phyloP scores from a whole-genome alignment of 2,797 vertebrate species.

The Botia almorhae region DNA sequence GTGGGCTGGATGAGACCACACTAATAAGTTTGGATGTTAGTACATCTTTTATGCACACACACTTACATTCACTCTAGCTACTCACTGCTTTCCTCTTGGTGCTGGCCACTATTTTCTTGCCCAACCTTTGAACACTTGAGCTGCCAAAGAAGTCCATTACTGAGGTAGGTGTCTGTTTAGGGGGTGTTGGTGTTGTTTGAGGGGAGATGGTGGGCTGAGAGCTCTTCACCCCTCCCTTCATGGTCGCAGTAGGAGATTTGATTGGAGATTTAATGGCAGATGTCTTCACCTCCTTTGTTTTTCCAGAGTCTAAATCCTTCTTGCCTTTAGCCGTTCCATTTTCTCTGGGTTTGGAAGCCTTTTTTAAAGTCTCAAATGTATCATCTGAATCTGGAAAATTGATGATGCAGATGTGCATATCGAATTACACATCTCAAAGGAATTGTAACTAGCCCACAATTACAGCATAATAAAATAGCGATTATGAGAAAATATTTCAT shows the following conservation, averaged over 20 bases:
- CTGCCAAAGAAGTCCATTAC: conserved; percentile 89
- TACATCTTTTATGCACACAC: not conserved
- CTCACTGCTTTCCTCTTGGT: conserved; percentile 89
- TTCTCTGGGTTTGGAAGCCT: conserved; percentile 78
- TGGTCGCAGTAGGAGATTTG: conserved; percentile 67
- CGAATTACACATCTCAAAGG: not conserved
- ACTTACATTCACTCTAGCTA: conserved; percentile 34
- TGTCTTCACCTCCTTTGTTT: conserved; percentile 56
- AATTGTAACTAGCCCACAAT: not conserved
- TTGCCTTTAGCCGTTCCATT: conserved; percentile 70
- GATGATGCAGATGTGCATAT: not conserved
- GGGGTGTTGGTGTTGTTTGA: conserved; percentile 70
- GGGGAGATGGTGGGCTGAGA: conserved; percentile 72
- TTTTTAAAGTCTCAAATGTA: conserved; percentile 79
- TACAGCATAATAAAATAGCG: not conserved
- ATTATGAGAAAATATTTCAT: not conserved
- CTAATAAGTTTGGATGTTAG: not conserved
- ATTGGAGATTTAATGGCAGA: conserved; percentile 66
- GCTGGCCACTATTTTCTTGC: conserved; percentile 92
- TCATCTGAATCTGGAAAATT: conserved; percentile 88
- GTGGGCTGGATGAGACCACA: conserved; percentile 72
- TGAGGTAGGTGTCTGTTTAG: conserved; percentile 85
- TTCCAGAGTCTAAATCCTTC: conserved; percentile 39
- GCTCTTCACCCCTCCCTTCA: conserved; percentile 68
- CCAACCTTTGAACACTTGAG: conserved; percentile 83